A percentile compares a stretch with the other conserved stretches of the same genome.
Evolutionary conservation across 2,888 invertebrate genomes (phyloP).

Genomic region (Drosophila austrosaltans): DNA sequence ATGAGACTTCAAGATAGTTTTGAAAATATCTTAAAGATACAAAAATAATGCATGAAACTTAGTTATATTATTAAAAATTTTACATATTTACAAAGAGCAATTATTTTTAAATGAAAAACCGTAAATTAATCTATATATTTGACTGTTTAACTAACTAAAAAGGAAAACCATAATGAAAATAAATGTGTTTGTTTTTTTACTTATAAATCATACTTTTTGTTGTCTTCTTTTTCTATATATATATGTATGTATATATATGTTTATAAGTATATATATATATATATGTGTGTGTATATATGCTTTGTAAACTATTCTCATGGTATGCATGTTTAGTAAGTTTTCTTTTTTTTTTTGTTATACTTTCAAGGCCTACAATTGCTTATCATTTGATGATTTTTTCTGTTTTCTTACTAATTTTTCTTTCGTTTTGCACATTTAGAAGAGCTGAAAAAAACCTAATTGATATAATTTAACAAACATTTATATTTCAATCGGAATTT

Average conservation of each 20-base stretch:
- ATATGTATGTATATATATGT: not conserved
- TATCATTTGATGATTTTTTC: constrained; percentile 41
- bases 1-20: not conserved
- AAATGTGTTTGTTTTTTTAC: not conserved
- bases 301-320: constrained; percentile 26
- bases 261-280: constrained; percentile 5
- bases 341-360: not conserved
- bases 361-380: constrained; percentile 70
- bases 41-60: not conserved
- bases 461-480: constrained; percentile 14
- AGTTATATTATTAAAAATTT: constrained; percentile 22
- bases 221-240: not conserved
- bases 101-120: not conserved
- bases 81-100: not conserved
- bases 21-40: not conserved
- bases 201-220: not conserved
- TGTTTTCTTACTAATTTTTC: constrained; percentile 1
- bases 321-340: constrained; percentile 12
- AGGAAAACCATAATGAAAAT: not conserved
- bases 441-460: constrained; percentile 24
- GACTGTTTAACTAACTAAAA: not conserved
- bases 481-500: constrained; percentile 12
- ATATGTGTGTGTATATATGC: constrained; percentile 27
- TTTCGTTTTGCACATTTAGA: constrained; percentile 21
- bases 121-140: not conserved